Base-by-base conservation (phyloP, 2,888 invertebrate genomes). In the Amorpha juglandis region DNA sequence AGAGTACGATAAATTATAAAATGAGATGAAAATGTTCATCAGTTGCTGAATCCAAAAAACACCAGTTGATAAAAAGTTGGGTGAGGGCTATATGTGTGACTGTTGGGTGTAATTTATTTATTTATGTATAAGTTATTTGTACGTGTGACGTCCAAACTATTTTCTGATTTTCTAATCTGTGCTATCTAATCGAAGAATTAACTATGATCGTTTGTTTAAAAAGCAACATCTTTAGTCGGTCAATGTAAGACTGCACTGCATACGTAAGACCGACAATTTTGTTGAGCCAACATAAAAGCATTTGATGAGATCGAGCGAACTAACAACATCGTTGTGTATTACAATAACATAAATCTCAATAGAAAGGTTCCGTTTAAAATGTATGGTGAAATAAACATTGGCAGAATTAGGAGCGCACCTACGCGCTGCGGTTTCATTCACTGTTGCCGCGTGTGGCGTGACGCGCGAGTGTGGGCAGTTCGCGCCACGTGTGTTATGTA, bases 341-440 rank as follows among this genome's bases (percentile, higher is more conserved):
- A 19, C 58, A 45, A 9, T 2, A 0, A 58, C 55, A 58, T 58
- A 58, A 58, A 58, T 58, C 16, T 42, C 58, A 58, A 58, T 58
- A 58, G 58, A 58, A 58, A 58, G 58, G 42, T 58, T 38, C 42
- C 58, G 38, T 58, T 58, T 42, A 58, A 42, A 58, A 42, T 42
- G 19, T 58, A 58, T 58, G 58, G 58, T 42, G 58, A 58, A 58
- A 58, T 58, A 58, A 58, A 58, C 58, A 58, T 58, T 58, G 58
- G 58, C 58, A 58, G 58, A 58, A 19, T 42, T 38, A 42, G 19
- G 42, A 19, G 58, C 42, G 42, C 58, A 62, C 58, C 27, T 53
- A 50, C 35, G 62, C 65, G 66, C 12, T 14, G 63, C 66, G 66
- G 62, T 62, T 67, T 64, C 67, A 67, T 67, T 67, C 64, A 67